A percentile compares a stretch with the other conserved stretches of the same genome.
Conservation (phyloP, 2,888 invertebrate species). For the Timema podura region DNA sequence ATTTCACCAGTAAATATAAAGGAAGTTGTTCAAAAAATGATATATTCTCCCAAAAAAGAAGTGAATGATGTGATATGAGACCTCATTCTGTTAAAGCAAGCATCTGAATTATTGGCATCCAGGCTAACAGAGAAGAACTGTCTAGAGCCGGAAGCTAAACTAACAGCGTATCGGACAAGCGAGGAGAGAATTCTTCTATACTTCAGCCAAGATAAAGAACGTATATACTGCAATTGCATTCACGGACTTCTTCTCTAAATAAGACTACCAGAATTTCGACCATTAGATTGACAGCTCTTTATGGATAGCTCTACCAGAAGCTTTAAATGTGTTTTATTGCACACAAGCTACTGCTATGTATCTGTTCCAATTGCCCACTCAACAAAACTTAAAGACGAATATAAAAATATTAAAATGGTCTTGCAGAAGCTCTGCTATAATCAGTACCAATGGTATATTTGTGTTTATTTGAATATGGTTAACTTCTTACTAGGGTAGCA, state of each 20-base stretch:
- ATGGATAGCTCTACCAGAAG: neutral
- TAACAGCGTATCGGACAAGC: neutral
- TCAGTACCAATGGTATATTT: slow-evolving; percentile 29
- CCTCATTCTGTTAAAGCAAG: neutral
- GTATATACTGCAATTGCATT: neutral
- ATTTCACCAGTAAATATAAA: neutral
- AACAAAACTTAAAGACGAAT: slow-evolving; percentile 28
- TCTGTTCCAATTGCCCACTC: slow-evolving; percentile 16
- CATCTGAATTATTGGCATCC: slow-evolving; percentile 12
- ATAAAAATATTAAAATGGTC: slow-evolving; percentile 27
- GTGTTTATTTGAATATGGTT: slow-evolving; percentile 29
- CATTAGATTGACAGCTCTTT: neutral
- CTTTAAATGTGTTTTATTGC: neutral
- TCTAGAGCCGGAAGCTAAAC: neutral
- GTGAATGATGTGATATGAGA: neutral
- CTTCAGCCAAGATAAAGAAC: neutral
- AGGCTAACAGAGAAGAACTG: slow-evolving; percentile 4
- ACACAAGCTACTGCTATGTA: neutral
- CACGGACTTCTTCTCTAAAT: neutral
- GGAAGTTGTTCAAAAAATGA: neutral
- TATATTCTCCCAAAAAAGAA: neutral
- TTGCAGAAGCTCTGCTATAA: neutral
- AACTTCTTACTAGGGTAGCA: slow-evolving; percentile 33
- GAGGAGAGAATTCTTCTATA: neutral
- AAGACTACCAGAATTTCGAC: neutral